Percentiles rank a stretch among this genome's conserved stretches.
Conservation (phyloP, 53 echinoderm and acorn worm genomes). For the Henricia sp. region DNA sequence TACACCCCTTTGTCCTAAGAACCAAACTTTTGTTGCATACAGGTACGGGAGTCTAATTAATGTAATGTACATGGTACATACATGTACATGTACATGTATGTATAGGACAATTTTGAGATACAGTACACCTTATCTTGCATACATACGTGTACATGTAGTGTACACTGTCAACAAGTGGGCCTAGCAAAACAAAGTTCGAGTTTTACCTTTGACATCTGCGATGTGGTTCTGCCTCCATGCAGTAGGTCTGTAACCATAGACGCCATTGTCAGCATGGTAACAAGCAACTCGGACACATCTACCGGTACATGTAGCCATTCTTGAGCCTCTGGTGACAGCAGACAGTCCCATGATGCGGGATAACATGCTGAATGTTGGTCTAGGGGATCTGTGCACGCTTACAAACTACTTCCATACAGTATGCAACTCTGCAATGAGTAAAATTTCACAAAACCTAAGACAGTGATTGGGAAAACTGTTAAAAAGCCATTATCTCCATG, state of each 20-base stretch:
- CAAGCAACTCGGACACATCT: slow-evolving; percentile 28
- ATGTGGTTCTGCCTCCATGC: slow-evolving; percentile 49
- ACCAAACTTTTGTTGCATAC: not conserved
- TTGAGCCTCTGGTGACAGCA: too few relatives aligned
- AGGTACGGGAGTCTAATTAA: not conserved
- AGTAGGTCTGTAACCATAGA: slow-evolving; percentile 65
- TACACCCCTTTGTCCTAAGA: too few relatives aligned
- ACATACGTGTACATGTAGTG: not conserved
- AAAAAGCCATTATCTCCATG: too few relatives aligned
- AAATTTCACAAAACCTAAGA: too few relatives aligned
- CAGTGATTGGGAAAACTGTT: too few relatives aligned
- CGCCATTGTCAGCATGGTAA: slow-evolving; percentile 65
- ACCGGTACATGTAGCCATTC: too few relatives aligned
- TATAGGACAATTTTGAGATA: not conserved
- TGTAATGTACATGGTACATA: not conserved
- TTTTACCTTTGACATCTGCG: not conserved
- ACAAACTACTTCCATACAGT: too few relatives aligned
- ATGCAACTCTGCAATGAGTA: too few relatives aligned
- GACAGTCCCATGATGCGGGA: too few relatives aligned
- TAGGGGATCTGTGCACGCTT: too few relatives aligned
- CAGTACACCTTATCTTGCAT: not conserved
- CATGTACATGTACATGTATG: not conserved
- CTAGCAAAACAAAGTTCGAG: not conserved
- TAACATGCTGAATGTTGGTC: too few relatives aligned
- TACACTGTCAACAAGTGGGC: not conserved